phyloP scores from a whole-genome alignment of 2,113 vertebrate genomes.

The Helogale parvula region DNA sequence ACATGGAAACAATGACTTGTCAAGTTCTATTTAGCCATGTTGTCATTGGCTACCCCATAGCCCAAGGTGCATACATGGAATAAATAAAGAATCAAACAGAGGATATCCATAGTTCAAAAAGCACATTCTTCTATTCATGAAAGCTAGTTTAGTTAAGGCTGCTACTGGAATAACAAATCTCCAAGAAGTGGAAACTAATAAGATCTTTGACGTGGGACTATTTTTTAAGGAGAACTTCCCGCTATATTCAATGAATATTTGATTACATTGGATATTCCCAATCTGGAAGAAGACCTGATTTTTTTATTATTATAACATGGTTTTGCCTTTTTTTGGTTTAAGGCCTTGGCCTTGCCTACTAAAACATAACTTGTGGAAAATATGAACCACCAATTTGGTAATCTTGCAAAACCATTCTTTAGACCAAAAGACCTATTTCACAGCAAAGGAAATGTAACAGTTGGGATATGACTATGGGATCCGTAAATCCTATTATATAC shows the following conservation, averaged over 20 bases:
- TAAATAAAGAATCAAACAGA: not conserved
- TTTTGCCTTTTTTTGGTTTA: not conserved
- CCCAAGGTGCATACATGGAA: rapidly evolving
- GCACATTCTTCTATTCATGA: rapidly evolving
- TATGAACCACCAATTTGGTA: not conserved
- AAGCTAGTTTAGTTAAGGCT: not conserved
- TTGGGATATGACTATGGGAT: not conserved
- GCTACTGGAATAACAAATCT: not conserved
- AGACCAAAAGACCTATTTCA: not conserved
- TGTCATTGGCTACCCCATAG: not conserved
- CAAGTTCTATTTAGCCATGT: not conserved
- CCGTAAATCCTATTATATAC: not conserved
- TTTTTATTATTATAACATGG: not conserved
- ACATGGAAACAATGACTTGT: not conserved
- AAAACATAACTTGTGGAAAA: not conserved
- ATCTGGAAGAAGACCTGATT: not conserved
- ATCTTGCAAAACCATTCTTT: not conserved
- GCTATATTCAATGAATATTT: not conserved
- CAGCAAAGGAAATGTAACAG: not conserved
- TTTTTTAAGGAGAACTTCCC: not conserved
- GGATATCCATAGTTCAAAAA: not conserved
- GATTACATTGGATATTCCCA: not conserved
- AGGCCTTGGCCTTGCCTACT: rapidly evolving
- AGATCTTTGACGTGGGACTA: not conserved
- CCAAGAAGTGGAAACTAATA: not conserved